Base-by-base conservation (phyloP, 2,888 invertebrate genomes). In the Dicyrtoma fusca region DNA sequence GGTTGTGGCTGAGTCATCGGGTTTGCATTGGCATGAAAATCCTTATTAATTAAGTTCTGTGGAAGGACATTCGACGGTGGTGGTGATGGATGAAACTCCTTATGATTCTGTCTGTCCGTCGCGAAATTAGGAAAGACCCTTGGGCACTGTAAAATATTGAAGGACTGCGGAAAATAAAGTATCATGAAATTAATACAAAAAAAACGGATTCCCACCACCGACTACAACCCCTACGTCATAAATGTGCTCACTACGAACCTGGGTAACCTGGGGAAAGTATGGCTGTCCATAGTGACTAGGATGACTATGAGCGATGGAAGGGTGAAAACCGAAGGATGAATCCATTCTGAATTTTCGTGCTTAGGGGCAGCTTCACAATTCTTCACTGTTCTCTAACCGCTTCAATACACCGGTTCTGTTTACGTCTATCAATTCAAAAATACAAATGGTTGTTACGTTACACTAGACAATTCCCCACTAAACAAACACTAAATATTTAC, bases 141-240 rank as follows among this genome's bases (percentile, higher is more conserved):
- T 45, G 69, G 69, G 61, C 69, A 69, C 69, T 69, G 69, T 61
- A 69, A 69, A 69, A 69, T 69, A 69, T 69, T 69, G 69, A 69
- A 69, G 69, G 69, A 69, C 69, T 69, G 59, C 69, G 14, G n/a
- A n/a, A 49, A 51, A 49, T 6, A 49, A n/a, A 61, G 19, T 25
- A 25, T 61, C 66, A 51, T 51, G 26, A 66, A 25, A 25, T 17
- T n/a, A 66, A 51, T 26, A n/a, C 44, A 61, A 34, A 14, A 61
- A 61, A 42, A 34, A 13, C 42, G 42, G 19, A n/a, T 10, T 26
- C 21, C 66, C 25, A 49, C 26, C 14, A 66, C 44, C 25, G 26
- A 53, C 53, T 49, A 66, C 55, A 53, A 25, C 53, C 49, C 49
- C 26, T 26, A 47, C 8, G 34, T 34, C 34, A 57, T 25, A n/a